Conservation (phyloP, 2,888 invertebrate genomes). For the Mesochorus sp. region DNA sequence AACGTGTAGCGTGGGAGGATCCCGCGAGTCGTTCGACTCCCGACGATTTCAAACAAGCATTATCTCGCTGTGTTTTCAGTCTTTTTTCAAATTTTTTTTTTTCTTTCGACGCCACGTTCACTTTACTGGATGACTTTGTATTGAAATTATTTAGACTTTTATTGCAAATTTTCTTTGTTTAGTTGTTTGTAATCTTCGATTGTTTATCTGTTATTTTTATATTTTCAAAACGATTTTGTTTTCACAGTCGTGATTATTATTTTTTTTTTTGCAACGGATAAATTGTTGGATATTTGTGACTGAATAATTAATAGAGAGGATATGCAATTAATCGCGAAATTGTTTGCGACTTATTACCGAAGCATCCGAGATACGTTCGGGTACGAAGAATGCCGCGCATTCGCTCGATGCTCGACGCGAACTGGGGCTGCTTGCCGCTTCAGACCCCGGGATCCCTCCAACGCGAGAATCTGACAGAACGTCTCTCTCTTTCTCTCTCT, state of each 20-base stretch:
- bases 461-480: conserved; percentile 31
- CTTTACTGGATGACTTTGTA: too few species aligned
- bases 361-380: conserved; percentile 56
- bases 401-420: conserved; percentile 59
- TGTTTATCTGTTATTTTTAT: neutral
- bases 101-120: neutral
- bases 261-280: too few species aligned
- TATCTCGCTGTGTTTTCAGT: neutral
- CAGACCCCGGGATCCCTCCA: conserved; percentile 56
- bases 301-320: conserved; percentile 20
- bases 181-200: too few species aligned
- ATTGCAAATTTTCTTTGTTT: too few species aligned
- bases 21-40: conserved; percentile 9
- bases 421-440: conserved; percentile 43
- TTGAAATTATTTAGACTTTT: conserved; percentile 14
- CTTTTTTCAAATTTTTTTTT: neutral
- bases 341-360: neutral
- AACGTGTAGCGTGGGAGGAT: conserved; percentile 41
- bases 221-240: neutral
- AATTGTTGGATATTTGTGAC: too few species aligned
- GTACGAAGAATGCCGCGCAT: conserved; percentile 59
- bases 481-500: conserved; percentile 9
- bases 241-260: neutral
- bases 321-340: conserved; percentile 1
- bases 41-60: conserved; percentile 24